Percentiles rank a stretch among this genome's conserved stretches.
Conservation (phyloP, 2,888 invertebrate genomes). For the Torymus auratus region DNA sequence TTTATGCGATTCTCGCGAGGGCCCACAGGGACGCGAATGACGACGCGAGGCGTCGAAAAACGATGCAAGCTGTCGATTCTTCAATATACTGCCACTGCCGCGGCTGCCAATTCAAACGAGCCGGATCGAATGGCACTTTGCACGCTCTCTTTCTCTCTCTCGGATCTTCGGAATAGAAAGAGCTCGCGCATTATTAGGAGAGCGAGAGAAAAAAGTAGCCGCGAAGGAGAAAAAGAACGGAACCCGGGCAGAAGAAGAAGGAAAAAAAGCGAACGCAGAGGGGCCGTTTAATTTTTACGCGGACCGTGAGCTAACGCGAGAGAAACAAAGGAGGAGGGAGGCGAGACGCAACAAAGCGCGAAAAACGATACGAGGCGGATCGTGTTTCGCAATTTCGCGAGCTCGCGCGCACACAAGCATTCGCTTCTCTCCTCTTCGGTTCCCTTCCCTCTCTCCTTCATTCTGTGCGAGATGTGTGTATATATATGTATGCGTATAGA, state of each 20-base stretch:
- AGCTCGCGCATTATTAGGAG: constrained; percentile 21
- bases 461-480: too few species aligned
- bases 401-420: background rate
- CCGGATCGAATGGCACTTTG: constrained; percentile 57
- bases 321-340: background rate
- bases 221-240: background rate
- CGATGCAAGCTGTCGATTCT: constrained; percentile 43
- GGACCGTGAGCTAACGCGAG: background rate
- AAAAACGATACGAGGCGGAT: constrained; percentile 36
- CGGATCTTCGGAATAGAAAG: constrained; percentile 44
- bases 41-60: constrained; percentile 32
- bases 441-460: too few species aligned
- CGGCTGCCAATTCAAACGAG: constrained; percentile 48
- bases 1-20: constrained; percentile 34
- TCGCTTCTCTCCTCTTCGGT: too few species aligned
- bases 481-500: background rate
- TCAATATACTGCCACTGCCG: background rate
- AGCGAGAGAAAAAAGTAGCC: background rate
- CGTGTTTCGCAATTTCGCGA: constrained; percentile 48
- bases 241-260: background rate
- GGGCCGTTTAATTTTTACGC: too few species aligned
- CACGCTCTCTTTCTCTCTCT: constrained; percentile 46
- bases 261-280: background rate
- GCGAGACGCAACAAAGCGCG: constrained; percentile 41
- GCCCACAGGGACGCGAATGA: background rate